Evolutionary conservation across 2,888 invertebrate genomes (phyloP).

Genomic region (Rhimphoctona megacephalus): DNA sequence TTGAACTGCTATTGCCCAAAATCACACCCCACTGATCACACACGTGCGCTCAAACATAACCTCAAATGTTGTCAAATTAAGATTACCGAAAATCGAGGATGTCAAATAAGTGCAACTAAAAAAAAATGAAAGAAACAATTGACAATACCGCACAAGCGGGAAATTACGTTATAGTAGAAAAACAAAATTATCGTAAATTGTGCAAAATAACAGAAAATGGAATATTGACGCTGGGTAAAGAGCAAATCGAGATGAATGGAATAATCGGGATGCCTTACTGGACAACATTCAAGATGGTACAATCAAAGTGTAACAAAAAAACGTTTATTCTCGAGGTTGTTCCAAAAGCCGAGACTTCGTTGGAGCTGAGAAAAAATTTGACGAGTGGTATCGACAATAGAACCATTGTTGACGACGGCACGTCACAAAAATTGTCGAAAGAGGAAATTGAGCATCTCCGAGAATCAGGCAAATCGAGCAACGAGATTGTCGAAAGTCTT

Average conservation of each 20-base stretch:
- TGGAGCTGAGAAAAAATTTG: constrained; percentile 88
- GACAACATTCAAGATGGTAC: constrained; percentile 91
- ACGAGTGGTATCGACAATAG: constrained; percentile 93
- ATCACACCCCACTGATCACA: too few species aligned
- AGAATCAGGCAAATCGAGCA: constrained; percentile 91
- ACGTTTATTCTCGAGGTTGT: constrained; percentile 80
- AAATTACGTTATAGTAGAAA: constrained; percentile 91
- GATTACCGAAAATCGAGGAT: not conserved
- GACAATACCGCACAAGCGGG: constrained; percentile 87
- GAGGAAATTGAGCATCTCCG: constrained; percentile 93
- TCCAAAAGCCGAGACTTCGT: constrained; percentile 87
- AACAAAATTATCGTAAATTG: constrained; percentile 92
- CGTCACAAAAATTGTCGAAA: constrained; percentile 93
- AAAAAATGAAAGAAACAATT: constrained; percentile 47
- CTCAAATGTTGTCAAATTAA: not conserved
- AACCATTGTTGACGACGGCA: constrained; percentile 91
- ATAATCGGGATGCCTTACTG: constrained; percentile 90
- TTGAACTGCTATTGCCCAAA: not conserved
- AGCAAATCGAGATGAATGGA: constrained; percentile 89
- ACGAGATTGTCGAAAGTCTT: constrained; percentile 93
- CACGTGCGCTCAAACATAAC: constrained; percentile 8
- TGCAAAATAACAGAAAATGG: constrained; percentile 90
- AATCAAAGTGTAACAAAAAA: constrained; percentile 84
- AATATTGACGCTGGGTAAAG: constrained; percentile 89
- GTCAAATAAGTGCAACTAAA: not conserved